Conservation (phyloP, 2,113 vertebrate species). For the Eubucco bourcierii region DNA sequence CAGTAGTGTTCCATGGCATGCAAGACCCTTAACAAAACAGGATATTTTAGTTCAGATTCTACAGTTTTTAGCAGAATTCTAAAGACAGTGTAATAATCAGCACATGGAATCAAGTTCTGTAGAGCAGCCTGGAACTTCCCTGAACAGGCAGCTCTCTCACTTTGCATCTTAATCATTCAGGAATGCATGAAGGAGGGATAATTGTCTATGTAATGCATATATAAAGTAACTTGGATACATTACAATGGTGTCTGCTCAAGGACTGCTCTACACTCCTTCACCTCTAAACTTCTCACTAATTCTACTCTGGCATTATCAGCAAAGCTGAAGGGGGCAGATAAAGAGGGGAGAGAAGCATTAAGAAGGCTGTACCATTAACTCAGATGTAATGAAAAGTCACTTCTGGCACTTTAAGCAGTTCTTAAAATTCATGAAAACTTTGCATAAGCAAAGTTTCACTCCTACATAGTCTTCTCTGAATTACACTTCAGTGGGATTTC, state of each 20-base stretch:
- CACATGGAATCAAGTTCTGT: background rate
- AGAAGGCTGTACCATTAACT: background rate
- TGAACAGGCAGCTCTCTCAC: background rate
- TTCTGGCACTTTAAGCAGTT: background rate
- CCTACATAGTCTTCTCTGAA: background rate
- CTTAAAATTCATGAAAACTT: conserved; percentile 40
- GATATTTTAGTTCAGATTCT: background rate
- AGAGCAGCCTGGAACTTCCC: background rate
- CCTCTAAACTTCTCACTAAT: background rate
- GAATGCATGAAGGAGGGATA: background rate
- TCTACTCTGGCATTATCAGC: background rate
- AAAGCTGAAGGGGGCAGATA: conserved; percentile 5
- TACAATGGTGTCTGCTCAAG: background rate
- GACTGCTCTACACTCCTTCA: background rate
- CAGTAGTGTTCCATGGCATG: background rate
- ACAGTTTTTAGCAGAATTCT: background rate
- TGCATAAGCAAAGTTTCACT: background rate
- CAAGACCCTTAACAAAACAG: background rate
- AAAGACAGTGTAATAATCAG: background rate
- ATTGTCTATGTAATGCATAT: background rate
- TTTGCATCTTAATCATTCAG: background rate
- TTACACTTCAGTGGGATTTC: background rate
- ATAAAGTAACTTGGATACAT: background rate
- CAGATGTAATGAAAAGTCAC: background rate
- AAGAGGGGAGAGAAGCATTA: background rate